Evolutionary conservation across 1,140 invertebrate species (phyloP), one percentile per base, ranked within the genome.

Genomic region (Uloborus diversus): DNA sequence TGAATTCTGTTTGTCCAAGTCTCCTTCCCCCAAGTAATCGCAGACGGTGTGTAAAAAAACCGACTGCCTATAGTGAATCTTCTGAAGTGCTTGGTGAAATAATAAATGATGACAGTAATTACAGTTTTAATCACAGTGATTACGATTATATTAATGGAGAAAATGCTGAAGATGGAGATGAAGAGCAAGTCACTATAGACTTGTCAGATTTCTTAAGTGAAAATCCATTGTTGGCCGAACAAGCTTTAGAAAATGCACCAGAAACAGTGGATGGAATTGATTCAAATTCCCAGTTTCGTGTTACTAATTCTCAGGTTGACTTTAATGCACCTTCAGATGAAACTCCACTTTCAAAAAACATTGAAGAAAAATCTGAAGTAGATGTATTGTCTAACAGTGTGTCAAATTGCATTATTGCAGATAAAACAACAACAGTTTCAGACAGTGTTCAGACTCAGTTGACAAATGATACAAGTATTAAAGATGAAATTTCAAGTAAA

Each of bases 161-260:
- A 1, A 49, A 78, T 5, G 20, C 37, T 32, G 73, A 49, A n/a
- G 73, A 66, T 35, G 7, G 14, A 17, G 64, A 78, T 23, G 73
- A 66, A 14, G 73, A 78, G 20, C 61, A 32, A 17, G 62, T 78
- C 13, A 78, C 73, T 13, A 78, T 78, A 28, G 73, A 78, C 57
- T 66, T 78, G 23, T 66, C 61, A 32, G 61, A 17, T 5, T 78
- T 78, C 23, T 56, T 66, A 56, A 35, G 27, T 51, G 61, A 65
- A 37, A 78, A 53, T 57, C 49, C 73, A 2, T 57, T 78, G 20
- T 25, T 78, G 14, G 27, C 73, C 57, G 61, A 78, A 17, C n/a
- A 61, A 17, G n/a, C 37, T 11, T 32, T 32, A 20, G 73, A 78
- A 56, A 65, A 61, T 56, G 30, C 23, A 4, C 13, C 23, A 23